Evolutionary conservation across 2,888 invertebrate genomes (phyloP).

Genomic region (Ochropacha duplaris): DNA sequence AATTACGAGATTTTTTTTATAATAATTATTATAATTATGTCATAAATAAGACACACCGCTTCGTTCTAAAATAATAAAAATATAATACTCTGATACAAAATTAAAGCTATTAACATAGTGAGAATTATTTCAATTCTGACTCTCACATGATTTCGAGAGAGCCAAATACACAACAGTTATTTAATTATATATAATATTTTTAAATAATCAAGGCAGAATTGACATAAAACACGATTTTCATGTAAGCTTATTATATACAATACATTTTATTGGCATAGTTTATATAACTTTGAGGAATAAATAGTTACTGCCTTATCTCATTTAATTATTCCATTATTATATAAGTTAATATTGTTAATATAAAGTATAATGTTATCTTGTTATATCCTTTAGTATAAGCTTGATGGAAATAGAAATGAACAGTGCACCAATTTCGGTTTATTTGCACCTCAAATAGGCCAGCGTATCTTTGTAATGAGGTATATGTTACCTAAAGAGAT

Average conservation of each 20-base stretch:
- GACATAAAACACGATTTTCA: not conserved
- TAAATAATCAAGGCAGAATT: not conserved
- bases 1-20: too few species aligned
- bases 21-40: not conserved
- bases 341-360: constrained; percentile 3
- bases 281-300: not conserved
- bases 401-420: not conserved
- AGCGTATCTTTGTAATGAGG: constrained; percentile 6
- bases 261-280: too few species aligned
- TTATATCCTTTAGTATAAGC: not conserved
- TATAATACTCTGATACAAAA: constrained; percentile 26
- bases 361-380: not conserved
- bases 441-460: not conserved
- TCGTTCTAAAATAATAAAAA: constrained; percentile 10
- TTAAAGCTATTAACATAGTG: constrained; percentile 25
- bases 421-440: not conserved
- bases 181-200: not conserved
- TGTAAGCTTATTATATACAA: not conserved
- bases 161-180: not conserved
- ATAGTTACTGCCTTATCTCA: not conserved
- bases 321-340: constrained; percentile 7
- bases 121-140: not conserved
- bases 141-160: not conserved
- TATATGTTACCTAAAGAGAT: constrained; percentile 45
- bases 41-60: not conserved